phyloP scores from a whole-genome alignment of 2,797 vertebrate genomes.

The Peromyscus nudipes region DNA sequence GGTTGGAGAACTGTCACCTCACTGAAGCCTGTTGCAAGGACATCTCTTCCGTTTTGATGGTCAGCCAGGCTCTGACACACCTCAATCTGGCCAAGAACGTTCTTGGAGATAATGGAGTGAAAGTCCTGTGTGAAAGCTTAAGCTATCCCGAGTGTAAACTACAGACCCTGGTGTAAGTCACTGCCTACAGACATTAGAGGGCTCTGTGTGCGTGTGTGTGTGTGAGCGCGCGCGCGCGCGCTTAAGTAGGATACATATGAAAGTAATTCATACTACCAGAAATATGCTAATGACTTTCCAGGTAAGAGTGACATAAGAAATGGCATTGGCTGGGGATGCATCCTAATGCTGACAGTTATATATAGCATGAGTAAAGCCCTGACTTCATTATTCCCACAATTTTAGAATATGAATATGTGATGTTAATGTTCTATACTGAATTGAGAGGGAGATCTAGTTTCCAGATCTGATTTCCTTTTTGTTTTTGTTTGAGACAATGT shows the following conservation, averaged over 20 bases:
- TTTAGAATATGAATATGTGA: not conserved
- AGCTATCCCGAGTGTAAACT: slow-evolving; percentile 85
- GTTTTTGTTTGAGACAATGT: not conserved
- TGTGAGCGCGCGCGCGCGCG: fast-evolving
- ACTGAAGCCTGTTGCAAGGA: slow-evolving; percentile 83
- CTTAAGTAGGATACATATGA: not conserved
- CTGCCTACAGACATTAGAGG: not conserved
- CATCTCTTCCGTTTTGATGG: slow-evolving; percentile 78
- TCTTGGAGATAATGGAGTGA: slow-evolving; percentile 84
- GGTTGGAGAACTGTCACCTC: slow-evolving; percentile 87
- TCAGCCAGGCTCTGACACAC: slow-evolving; percentile 80
- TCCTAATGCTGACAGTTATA: too few relatives aligned
- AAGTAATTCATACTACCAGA: too few relatives aligned
- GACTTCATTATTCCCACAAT: not conserved
- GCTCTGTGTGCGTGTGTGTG: not conserved
- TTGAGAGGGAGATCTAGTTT: not conserved
- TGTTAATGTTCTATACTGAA: not conserved
- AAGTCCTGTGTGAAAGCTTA: slow-evolving; percentile 85
- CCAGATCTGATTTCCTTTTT: not conserved
- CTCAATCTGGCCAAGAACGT: slow-evolving; percentile 84
- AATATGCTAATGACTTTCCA: not conserved
- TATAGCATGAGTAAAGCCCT: not conserved
- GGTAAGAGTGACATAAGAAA: not conserved
- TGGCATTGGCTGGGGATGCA: too few relatives aligned
- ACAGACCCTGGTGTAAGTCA: slow-evolving; percentile 86